Percentiles rank a stretch among this genome's conserved stretches.
phyloP scores from a whole-genome alignment of 2,888 invertebrate genomes.

The Spilosoma lubricipeda region DNA sequence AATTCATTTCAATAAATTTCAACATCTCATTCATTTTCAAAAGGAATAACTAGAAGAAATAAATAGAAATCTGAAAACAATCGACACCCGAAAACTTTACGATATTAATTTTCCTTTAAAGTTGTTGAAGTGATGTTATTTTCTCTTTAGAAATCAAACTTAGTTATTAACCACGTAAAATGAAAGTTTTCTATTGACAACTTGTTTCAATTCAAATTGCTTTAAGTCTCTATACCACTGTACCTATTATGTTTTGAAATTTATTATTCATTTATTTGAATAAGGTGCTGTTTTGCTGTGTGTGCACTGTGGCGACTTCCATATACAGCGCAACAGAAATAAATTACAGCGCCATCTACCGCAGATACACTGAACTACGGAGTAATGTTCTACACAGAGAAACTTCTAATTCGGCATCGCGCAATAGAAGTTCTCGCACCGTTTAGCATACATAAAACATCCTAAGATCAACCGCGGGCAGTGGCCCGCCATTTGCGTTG shows the following conservation, averaged over 20 bases:
- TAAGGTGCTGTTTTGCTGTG: not conserved
- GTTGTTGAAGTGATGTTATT: slow-evolving; percentile 4
- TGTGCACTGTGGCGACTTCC: too few relatives aligned
- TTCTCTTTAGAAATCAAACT: slow-evolving; percentile 11
- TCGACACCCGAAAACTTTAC: not conserved
- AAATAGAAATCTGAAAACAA: not conserved
- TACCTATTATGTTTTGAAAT: not conserved
- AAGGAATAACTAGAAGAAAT: not conserved
- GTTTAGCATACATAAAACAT: too few relatives aligned
- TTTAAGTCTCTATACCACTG: not conserved
- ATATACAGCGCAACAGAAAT: too few relatives aligned
- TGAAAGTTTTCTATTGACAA: slow-evolving; percentile 5
- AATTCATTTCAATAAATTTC: too few relatives aligned
- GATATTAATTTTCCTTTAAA: slow-evolving; percentile 22
- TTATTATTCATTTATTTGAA: not conserved
- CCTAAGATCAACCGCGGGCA: too few relatives aligned
- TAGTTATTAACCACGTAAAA: slow-evolving; percentile 9
- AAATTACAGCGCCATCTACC: too few relatives aligned
- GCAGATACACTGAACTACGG: too few relatives aligned
- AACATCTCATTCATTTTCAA: not conserved
- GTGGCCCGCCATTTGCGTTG: too few relatives aligned
- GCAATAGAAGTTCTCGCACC: too few relatives aligned
- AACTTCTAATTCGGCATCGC: too few relatives aligned
- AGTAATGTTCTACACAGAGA: too few relatives aligned
- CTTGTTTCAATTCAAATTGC: not conserved